Evolutionary conservation across 2,888 invertebrate species (phyloP).

Genomic region (Alviniconcha strummeri): DNA sequence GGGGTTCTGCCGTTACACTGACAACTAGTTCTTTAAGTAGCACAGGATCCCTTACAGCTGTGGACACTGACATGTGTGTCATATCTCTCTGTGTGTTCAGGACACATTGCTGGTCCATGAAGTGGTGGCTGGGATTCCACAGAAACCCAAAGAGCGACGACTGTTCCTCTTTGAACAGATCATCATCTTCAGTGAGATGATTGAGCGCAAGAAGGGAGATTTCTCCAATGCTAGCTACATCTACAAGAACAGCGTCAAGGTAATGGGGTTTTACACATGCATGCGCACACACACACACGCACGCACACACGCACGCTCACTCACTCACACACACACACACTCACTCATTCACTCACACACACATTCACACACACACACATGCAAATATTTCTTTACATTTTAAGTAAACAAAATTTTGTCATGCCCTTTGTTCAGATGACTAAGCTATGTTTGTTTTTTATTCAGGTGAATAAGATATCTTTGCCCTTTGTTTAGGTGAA

Average conservation of each 20-base stretch:
- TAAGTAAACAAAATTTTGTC: too few species aligned
- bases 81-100: slow-evolving; percentile 48
- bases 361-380: not conserved
- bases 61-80: too few species aligned
- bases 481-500: too few species aligned
- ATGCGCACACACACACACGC: not conserved
- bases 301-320: not conserved
- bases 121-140: slow-evolving; percentile 71
- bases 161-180: slow-evolving; percentile 99
- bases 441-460: too few species aligned
- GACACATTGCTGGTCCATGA: slow-evolving; percentile 74
- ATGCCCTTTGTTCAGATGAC: too few species aligned
- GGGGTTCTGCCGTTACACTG: too few species aligned
- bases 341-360: not conserved
- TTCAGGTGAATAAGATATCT: too few species aligned
- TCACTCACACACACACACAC: not conserved
- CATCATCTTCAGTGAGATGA: slow-evolving; percentile 91
- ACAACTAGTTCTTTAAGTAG: too few species aligned
- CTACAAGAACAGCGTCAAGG: slow-evolving; percentile 95
- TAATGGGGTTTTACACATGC: slow-evolving; percentile 40
- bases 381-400: too few species aligned
- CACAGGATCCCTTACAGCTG: too few species aligned
- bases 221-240: slow-evolving; percentile 95
- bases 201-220: slow-evolving; percentile 87
- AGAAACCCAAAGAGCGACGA: slow-evolving; percentile 88